Evolutionary conservation across 2,113 vertebrate species (phyloP), one percentile per base, ranked within the genome.

Genomic region (Eulemur macaco): DNA sequence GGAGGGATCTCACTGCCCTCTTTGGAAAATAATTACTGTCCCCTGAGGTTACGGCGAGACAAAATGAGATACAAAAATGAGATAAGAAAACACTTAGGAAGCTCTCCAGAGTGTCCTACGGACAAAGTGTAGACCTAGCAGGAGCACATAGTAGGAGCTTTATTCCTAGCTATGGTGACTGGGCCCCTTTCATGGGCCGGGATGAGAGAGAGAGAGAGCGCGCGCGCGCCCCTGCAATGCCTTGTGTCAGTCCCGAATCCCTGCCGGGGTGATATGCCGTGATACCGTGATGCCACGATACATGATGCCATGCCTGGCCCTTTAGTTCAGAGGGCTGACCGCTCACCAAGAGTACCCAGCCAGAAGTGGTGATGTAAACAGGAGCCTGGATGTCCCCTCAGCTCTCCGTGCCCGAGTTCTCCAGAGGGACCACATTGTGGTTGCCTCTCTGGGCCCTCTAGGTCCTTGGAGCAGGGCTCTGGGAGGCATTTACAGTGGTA

Each of bases 351-450:
- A 29, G 50, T 50, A n/a, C 50, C n/a, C 77, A 21, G n/a, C 6
- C 0, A 0, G 37, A 52, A 58, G n/a, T 21, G 47, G 21, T 15
- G 37, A 52, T 23, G 42, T n/a, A 21, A 58, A 27, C 8, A 8
- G 15, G 18, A 15, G 14, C 18, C 63, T 42, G 10, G 10, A 83
- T 63, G 31, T 34, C 66, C 66, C 77, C 12, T 29, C 23, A 1
- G 39, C 8, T 69, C 80, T 89, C 13, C 0, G 23, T 1, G 63
- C 14, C 56, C n/a, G 3, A 14, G 52, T 54, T 52, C 17, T 76
- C 39, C 13, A 34, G 8, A 15, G 52, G 47, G 63, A 34, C 6
- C 0, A 0, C 0, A 2, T 8, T 14, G 29, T 15, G 34, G 25
- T n/a, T 18, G 18, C 37, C 34, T 89, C 34, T 42, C n/a, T 47